Base-by-base conservation (phyloP, 2,888 invertebrate species). In the Escarpia spicata region DNA sequence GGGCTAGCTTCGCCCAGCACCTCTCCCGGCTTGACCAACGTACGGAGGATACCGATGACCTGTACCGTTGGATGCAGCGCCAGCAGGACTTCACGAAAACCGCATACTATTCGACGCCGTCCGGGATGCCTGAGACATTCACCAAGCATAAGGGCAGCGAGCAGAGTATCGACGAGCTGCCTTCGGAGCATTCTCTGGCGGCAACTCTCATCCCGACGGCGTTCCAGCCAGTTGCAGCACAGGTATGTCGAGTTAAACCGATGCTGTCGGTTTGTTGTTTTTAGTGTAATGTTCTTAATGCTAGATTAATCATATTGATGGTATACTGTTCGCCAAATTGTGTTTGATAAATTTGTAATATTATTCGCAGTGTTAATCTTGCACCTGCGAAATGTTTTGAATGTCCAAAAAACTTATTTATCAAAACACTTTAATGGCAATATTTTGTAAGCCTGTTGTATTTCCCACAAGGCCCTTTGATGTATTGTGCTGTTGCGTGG, bases 1-100 rank as follows among this genome's bases (percentile, higher is more conserved):
- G 94, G 92, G 94, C 93, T 75, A 94, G 93, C 91, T 93, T 94
- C 90, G 93, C 94, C 6, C 91, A 93, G 37, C 94, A 94, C 90
- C 94, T 95, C 90, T 92, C 94, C 45, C 94, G 94, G 92, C 93
- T 94, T 45, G 94, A 95, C 90, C 94, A 95, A 60, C 95, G 95
- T 91, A 92, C 43, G 31, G 90, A 93, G 91, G 95, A 96, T 37
- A 97, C 97, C n/a, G 98, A 98, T 95, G 99, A 99, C 96, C 97
- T 99, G 91, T 99, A 99, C 92, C 94, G 95, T 4, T 75, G 75
- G 75, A 75, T 75, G 75, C 75, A 75, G 75, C 19, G 75, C 6
- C 75, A 75, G 26, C 75, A 75, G 26, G 75, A 75, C 75, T 75
- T 75, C 75, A 75, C 75, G 26, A 75, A 75, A 4, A 75, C 75